Conservation (phyloP, 2,797 vertebrate genomes). For the Rhynchotus rufescens region DNA sequence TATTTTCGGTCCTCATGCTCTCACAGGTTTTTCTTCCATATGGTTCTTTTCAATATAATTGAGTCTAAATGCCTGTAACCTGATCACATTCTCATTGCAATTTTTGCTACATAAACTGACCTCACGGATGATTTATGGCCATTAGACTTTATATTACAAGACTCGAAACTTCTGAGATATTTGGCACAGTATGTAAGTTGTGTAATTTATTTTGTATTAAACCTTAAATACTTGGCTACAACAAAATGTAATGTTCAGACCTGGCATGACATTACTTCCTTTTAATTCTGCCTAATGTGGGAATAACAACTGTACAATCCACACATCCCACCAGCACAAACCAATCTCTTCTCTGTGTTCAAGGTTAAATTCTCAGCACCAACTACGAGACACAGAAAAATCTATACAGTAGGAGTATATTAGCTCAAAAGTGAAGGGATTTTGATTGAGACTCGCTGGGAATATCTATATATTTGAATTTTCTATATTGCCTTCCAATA, state of each 20-base stretch:
- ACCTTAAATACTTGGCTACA: conserved; percentile 63
- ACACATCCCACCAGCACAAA: not conserved
- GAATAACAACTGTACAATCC: not conserved
- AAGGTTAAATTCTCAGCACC: not conserved
- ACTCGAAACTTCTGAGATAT: conserved; percentile 74
- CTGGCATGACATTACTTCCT: conserved; percentile 42
- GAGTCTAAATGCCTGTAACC: conserved; percentile 79
- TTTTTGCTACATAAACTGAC: conserved; percentile 75
- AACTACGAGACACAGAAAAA: not conserved
- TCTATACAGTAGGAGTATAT: not conserved
- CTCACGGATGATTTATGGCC: conserved; percentile 77
- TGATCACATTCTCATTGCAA: conserved; percentile 77
- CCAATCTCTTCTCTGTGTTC: not conserved
- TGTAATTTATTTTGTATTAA: conserved; percentile 71
- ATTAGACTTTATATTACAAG: conserved; percentile 40
- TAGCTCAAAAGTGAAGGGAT: not conserved
- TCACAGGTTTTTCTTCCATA: conserved; percentile 78
- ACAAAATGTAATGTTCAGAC: conserved; percentile 34
- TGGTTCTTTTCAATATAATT: conserved; percentile 82
- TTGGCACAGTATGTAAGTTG: conserved; percentile 62
- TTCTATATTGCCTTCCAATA: not conserved
- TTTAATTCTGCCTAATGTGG: conserved; percentile 29
- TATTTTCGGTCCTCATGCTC: conserved; percentile 57
- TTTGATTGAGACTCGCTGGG: not conserved
- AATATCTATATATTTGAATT: not conserved